A percentile compares a stretch with the other conserved stretches of the same genome.
phyloP scores from a whole-genome alignment of 2,113 vertebrate species.

The Pollachius pollachius region DNA sequence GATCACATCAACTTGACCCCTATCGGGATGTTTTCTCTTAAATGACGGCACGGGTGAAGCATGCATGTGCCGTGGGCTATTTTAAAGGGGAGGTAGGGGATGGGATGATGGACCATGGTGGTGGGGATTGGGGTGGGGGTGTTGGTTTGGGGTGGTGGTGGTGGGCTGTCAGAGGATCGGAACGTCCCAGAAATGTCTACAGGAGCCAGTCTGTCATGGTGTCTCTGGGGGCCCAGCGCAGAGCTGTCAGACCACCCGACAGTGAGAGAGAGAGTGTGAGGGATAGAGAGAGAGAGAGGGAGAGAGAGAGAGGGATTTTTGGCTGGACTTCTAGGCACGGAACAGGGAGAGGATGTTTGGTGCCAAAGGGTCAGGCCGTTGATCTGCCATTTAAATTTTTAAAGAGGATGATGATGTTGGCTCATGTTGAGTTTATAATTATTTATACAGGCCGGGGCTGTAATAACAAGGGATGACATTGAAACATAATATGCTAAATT shows the following conservation, averaged over 20 bases:
- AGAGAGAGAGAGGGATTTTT: no score
- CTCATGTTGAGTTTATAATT: conserved; percentile 1
- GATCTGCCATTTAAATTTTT: conserved; percentile 26
- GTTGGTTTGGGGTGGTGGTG: conserved; percentile 47
- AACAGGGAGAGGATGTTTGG: conserved; percentile 34
- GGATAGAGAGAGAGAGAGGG: no score
- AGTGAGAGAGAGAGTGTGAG: no score
- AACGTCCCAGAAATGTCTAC: conserved; percentile 45
- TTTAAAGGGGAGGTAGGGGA: no score
- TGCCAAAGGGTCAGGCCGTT: conserved; percentile 42
- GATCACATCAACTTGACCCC: no score
- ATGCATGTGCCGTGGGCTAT: no score
- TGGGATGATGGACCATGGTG: background rate
- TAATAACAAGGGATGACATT: no score
- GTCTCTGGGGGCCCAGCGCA: conserved; percentile 29
- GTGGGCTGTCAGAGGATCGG: conserved; percentile 18
- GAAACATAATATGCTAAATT: conserved; percentile 12
- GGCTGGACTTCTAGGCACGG: no score
- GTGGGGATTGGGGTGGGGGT: conserved; percentile 22
- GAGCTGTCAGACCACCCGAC: background rate
- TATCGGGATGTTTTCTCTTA: no score
- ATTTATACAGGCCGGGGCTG: background rate
- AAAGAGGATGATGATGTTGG: conserved; percentile 40
- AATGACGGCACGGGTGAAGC: no score
- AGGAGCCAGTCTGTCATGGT: conserved; percentile 53